Base-by-base conservation (phyloP, 2,888 invertebrate genomes). In the Antheraea yamamai region DNA sequence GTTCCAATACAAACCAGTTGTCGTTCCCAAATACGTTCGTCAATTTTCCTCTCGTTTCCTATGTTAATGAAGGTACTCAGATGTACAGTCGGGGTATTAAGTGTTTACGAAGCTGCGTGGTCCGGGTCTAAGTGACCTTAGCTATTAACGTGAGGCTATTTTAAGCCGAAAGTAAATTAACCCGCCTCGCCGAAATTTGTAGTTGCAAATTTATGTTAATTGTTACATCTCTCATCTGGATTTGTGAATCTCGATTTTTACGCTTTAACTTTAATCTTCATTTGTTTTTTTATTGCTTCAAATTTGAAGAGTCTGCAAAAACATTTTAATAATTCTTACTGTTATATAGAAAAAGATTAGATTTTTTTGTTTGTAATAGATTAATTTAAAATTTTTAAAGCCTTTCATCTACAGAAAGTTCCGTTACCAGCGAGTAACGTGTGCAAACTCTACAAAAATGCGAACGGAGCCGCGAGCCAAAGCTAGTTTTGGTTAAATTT, bases 81-180 rank as follows among this genome's bases (percentile, higher is more conserved):
- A 66, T 20, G 30, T 66, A 66, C 16, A 30, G 26, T 66, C 64
- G 30, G 64, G 26, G 16, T 6, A 30, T 66, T 16, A 26, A 30
- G 30, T 30, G 30, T 66, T 66, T 66, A 16, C 64, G 12, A 12
- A 66, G 16, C 64, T 30, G 16, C 14, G 26, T 66, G 30, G 4
- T 30, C 30, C 64, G 26, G 64, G 16, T 4, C 26, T 30, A 30
- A 14, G 64, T 66, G 26, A 30, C 64, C 64, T 30, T 30, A 30
- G 10, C 64, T 66, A 61, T 61, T 61, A 61, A 61, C 61, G 8
- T 61, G 61, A 23, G n/a, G 61, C n/a, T 61, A 30, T 66, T 66
- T 66, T 66, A 66, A 26, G 16, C 64, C 14, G 26, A 66, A 30
- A 66, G 16, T 30, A 66, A 16, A 66, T 66, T 66, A 66, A 66